These are phyloP conservation scores for Bombus cullumanus DNA, from an alignment of 1,140 invertebrate species.

Conservation along the genomic window DNA sequence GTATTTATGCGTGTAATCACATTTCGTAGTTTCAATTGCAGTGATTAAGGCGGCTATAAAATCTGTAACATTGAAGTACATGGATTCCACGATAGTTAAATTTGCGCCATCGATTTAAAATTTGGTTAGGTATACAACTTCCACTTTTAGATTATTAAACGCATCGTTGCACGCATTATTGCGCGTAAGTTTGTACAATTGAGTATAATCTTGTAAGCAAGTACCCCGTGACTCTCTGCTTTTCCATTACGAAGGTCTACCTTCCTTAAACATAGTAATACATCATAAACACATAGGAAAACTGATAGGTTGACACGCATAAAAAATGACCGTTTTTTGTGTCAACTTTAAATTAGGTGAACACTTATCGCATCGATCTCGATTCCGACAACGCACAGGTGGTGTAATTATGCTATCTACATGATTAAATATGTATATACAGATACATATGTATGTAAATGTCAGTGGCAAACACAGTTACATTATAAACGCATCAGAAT, in stretches of 20 bases:
- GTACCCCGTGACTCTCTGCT: too few species aligned
- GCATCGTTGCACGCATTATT: too few species aligned
- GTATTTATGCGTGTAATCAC: neutral
- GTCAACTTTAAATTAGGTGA: neutral
- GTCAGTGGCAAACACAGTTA: neutral
- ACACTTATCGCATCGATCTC: neutral
- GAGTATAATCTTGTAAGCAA: too few species aligned
- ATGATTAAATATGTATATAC: neutral
- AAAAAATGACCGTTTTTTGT: neutral
- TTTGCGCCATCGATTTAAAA: too few species aligned
- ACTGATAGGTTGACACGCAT: neutral
- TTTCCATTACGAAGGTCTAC: too few species aligned
- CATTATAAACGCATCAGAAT: neutral
- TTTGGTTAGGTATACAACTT: too few species aligned
- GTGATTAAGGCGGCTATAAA: neutral
- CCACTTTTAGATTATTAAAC: too few species aligned
- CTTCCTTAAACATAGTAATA: neutral
- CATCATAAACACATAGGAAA: neutral
- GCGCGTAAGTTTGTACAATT: too few species aligned
- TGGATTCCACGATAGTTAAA: too few species aligned
- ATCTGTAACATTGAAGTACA: neutral
- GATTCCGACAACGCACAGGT: neutral
- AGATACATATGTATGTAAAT: neutral
- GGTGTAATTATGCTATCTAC: neutral
- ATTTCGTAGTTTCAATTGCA: neutral